Percentiles rank a stretch among this genome's conserved stretches.
These are phyloP conservation scores for Malurus elegans DNA, from an alignment of 2,113 vertebrate species.

Conservation along the genomic window DNA sequence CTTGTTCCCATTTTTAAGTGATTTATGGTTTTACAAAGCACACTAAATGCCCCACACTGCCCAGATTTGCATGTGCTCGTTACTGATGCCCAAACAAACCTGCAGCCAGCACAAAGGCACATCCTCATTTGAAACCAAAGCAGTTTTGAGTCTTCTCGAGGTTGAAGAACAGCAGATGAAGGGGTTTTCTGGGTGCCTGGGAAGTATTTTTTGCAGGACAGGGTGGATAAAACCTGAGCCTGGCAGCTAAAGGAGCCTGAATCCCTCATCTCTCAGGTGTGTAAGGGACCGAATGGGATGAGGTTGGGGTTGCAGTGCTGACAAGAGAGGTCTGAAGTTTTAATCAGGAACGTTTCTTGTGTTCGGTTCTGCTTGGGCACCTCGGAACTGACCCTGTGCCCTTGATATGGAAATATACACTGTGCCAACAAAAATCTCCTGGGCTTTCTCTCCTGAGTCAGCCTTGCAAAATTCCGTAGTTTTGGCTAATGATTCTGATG, in stretches of 20 bases:
- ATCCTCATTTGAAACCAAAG: background rate
- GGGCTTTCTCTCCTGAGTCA: background rate
- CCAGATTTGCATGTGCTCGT: accelerated
- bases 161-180: background rate
- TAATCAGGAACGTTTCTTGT: background rate
- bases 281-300: background rate
- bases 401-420: background rate
- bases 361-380: background rate
- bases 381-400: background rate
- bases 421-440: background rate
- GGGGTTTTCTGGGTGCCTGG: background rate
- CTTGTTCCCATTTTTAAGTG: background rate
- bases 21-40: background rate
- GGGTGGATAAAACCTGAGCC: background rate
- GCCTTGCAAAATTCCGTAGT: background rate
- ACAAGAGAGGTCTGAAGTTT: background rate
- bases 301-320: background rate
- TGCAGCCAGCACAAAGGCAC: background rate
- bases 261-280: background rate
- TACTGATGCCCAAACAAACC: background rate
- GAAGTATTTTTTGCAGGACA: background rate
- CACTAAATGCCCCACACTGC: background rate
- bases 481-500: background rate
- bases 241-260: background rate
- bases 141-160: accelerated